Percentiles rank a stretch among this genome's conserved stretches.
phyloP scores from a whole-genome alignment of 1,140 invertebrate species.

The Aphelenchoides avenae region DNA sequence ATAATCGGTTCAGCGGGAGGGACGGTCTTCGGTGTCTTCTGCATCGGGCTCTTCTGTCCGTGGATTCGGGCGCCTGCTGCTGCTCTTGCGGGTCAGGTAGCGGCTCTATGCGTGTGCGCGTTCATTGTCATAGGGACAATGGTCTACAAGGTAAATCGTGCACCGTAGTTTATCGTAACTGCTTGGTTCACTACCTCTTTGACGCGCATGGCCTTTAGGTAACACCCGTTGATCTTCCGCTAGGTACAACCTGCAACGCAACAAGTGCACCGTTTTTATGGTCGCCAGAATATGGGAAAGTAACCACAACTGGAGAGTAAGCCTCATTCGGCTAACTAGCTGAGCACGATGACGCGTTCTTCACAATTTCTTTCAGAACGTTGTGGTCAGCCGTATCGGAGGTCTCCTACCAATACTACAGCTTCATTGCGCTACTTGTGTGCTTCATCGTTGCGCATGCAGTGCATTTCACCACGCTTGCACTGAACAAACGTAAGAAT shows the following conservation, averaged over 20 bases:
- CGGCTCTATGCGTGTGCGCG: too few relatives aligned
- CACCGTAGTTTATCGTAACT: not conserved
- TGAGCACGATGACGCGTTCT: not conserved
- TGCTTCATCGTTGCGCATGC: conserved; percentile 21
- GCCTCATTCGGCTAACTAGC: not conserved
- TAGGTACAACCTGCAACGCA: conserved; percentile 12
- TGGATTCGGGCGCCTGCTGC: conserved; percentile 26
- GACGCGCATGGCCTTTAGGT: conserved; percentile 26
- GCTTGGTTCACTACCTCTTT: too few relatives aligned
- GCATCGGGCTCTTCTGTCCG: conserved; percentile 45
- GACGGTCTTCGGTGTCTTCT: conserved; percentile 35
- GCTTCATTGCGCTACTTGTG: conserved; percentile 21
- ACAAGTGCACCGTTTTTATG: conserved; percentile 11
- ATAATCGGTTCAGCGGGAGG: conserved; percentile 48
- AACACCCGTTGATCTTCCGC: conserved; percentile 19
- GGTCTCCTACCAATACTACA: conserved; percentile 37
- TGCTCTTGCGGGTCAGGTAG: conserved; percentile 33
- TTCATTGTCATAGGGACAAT: conserved; percentile 18
- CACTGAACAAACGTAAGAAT: too few relatives aligned
- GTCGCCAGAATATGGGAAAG: not conserved
- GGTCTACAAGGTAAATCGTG: conserved; percentile 20
- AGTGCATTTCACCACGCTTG: too few relatives aligned
- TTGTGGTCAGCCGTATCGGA: conserved; percentile 13
- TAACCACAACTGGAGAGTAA: not conserved
- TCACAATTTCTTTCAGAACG: too few relatives aligned